These are phyloP conservation scores for Arctia plantaginis DNA, from an alignment of 2,888 invertebrate species.

Conservation along the genomic window DNA sequence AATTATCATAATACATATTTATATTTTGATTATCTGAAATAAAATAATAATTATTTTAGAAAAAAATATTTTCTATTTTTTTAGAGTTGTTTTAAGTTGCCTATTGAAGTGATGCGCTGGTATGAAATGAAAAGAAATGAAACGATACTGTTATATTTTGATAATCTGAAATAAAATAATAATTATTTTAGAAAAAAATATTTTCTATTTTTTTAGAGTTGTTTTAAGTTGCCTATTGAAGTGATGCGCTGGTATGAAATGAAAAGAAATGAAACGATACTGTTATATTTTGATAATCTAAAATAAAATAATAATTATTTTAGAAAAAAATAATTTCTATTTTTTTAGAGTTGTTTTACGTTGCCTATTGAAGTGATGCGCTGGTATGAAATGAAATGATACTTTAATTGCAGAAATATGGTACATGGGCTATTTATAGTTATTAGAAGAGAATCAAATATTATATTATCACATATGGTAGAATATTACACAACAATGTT, in stretches of 20 bases:
- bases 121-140: no score
- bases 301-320: neutral
- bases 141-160: conserved; percentile 15
- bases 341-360: neutral
- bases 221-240: neutral
- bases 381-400: no score
- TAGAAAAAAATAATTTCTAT: neutral
- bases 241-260: no score
- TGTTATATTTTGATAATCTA: conserved; percentile 5
- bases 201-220: neutral
- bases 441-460: no score
- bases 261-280: no score
- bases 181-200: neutral
- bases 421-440: no score
- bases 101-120: neutral
- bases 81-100: neutral
- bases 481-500: neutral
- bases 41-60: neutral
- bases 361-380: neutral
- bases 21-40: conserved; percentile 2
- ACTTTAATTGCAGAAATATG: no score
- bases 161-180: neutral
- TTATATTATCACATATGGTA: no score
- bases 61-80: neutral
- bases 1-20: conserved; percentile 23